Percentiles rank a stretch among this genome's conserved stretches.
Evolutionary conservation across 2,113 vertebrate genomes (phyloP).

Genomic region (Aix galericulata): DNA sequence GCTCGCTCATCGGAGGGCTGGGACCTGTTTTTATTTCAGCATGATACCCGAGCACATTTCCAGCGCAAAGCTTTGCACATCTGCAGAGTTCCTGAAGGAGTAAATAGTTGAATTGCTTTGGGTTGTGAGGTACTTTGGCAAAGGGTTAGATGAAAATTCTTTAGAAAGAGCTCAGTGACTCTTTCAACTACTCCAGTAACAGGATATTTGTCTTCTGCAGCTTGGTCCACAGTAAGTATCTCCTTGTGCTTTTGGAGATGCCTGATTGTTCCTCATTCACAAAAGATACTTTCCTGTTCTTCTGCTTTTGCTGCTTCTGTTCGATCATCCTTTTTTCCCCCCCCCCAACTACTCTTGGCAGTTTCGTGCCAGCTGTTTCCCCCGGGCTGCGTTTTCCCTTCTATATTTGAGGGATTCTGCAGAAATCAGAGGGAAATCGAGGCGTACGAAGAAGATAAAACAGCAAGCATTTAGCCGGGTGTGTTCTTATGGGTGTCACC

Average conservation of each 20-base stretch:
- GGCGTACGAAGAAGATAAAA: not conserved
- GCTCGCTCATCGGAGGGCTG: not conserved
- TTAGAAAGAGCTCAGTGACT: not conserved
- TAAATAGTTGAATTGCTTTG: not conserved
- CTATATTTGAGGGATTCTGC: not conserved
- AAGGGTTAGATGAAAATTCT: not conserved
- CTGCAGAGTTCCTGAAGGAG: not conserved
- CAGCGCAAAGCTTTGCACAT: not conserved
- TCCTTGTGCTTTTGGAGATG: not conserved
- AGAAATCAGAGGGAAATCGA: not conserved
- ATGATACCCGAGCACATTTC: fast-evolving
- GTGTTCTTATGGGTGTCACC: not conserved
- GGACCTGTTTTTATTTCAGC: not conserved
- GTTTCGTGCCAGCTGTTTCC: not conserved
- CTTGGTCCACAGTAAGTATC: not conserved
- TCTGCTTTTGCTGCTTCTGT: not conserved
- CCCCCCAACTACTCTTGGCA: not conserved
- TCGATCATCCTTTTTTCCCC: fast-evolving
- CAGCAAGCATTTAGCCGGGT: not conserved
- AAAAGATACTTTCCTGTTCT: not conserved
- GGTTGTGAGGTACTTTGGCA: not conserved
- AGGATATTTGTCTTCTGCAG: not conserved
- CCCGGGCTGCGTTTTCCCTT: not conserved
- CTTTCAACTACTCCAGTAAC: not conserved
- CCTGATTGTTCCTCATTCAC: not conserved